Percentiles rank a stretch among this genome's conserved stretches.
phyloP scores from a whole-genome alignment of 2,113 vertebrate genomes.

The Ameiurus melas region DNA sequence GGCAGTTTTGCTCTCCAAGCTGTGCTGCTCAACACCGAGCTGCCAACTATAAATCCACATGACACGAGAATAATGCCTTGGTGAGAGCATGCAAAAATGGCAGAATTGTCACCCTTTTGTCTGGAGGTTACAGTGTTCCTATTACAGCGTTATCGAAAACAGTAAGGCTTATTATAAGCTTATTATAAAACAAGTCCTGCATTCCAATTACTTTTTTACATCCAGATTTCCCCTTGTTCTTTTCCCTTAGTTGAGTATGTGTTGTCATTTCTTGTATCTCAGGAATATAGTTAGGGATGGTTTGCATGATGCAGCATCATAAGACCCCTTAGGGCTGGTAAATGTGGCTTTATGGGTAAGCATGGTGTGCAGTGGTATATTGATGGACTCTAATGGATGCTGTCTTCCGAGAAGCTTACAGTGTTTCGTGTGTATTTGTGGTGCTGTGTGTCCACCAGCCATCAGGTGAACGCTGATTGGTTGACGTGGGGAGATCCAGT shows the following conservation, averaged over 20 bases:
- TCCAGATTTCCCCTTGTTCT: background rate
- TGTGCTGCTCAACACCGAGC: background rate
- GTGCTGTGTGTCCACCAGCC: background rate
- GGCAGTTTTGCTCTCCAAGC: slow-evolving; percentile 34
- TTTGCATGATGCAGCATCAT: background rate
- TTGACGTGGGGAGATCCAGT: background rate
- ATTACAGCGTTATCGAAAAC: background rate
- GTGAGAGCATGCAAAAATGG: background rate
- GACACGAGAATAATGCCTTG: slow-evolving; percentile 30
- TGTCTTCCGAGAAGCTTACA: background rate
- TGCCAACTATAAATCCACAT: slow-evolving; percentile 33
- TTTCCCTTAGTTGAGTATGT: background rate
- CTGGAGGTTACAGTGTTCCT: background rate
- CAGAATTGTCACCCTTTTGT: background rate
- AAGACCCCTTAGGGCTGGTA: background rate
- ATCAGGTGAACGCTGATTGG: background rate
- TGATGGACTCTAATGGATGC: background rate
- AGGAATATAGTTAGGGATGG: background rate
- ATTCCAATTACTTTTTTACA: background rate
- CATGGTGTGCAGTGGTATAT: background rate
- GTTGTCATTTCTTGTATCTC: background rate
- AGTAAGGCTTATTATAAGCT: background rate
- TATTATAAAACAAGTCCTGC: background rate
- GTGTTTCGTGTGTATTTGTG: background rate
- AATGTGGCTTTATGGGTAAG: background rate